Conservation (phyloP, 1,140 invertebrate genomes). For the Pogonognathellus flavescens region DNA sequence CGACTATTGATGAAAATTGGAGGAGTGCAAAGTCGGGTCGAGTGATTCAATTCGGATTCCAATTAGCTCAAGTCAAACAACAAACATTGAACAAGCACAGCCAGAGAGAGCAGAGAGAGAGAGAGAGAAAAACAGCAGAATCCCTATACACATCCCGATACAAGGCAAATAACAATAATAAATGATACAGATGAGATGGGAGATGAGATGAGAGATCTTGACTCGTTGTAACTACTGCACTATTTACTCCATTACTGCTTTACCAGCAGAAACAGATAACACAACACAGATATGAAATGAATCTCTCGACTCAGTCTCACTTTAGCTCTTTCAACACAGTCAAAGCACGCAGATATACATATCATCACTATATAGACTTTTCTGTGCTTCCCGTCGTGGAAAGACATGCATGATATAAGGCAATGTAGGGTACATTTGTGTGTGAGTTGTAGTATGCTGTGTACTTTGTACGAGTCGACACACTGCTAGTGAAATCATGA, state of each 20-base stretch:
- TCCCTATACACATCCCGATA: background rate
- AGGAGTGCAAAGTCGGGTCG: constrained; percentile 51
- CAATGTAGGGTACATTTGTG: too few species aligned
- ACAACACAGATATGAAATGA: too few species aligned
- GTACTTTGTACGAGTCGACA: too few species aligned
- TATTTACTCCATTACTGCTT: background rate
- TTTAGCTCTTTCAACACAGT: too few species aligned
- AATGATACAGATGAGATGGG: constrained; percentile 7
- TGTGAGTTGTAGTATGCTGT: too few species aligned
- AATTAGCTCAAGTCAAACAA: constrained; percentile 66
- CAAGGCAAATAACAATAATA: background rate
- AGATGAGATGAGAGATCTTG: background rate
- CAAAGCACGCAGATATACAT: too few species aligned
- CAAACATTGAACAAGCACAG: constrained; percentile 61
- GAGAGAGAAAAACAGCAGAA: background rate
- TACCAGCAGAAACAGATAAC: background rate
- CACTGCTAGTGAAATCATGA: too few species aligned
- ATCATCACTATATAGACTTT: too few species aligned
- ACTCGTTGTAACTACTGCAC: background rate
- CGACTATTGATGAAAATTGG: constrained; percentile 54
- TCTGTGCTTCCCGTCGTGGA: too few species aligned
- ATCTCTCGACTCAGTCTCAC: too few species aligned
- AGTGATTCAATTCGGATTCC: constrained; percentile 62
- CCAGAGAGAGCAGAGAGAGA: too few species aligned
- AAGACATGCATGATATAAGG: too few species aligned